Evolutionary conservation across 2,888 invertebrate species (phyloP).

Genomic region (Drosophila lacicola): DNA sequence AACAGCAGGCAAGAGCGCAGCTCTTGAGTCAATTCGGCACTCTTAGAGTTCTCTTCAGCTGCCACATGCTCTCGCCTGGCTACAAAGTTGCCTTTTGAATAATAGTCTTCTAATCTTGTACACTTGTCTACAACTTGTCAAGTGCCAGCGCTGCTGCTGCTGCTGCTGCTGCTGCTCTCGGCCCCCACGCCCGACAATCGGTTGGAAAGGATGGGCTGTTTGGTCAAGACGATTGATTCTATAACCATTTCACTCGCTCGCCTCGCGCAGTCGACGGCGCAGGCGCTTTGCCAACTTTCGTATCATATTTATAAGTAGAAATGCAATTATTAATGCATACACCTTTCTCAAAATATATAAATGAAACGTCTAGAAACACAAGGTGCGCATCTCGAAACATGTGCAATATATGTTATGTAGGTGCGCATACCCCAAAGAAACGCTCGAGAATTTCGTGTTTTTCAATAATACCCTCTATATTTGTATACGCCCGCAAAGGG

Average conservation of each 20-base stretch:
- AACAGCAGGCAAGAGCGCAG: background rate
- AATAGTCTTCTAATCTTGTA: slow-evolving; percentile 60
- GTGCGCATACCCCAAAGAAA: slow-evolving; percentile 39
- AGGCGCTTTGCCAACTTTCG: slow-evolving; percentile 50
- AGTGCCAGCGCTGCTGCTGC: slow-evolving; percentile 38
- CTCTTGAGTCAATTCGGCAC: slow-evolving; percentile 45
- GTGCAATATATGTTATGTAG: slow-evolving; percentile 19
- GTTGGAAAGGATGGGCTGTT: slow-evolving; percentile 45
- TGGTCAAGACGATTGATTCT: slow-evolving; percentile 13
- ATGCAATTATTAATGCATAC: slow-evolving; percentile 66
- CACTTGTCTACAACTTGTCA: slow-evolving; percentile 66
- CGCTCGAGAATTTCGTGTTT: slow-evolving; percentile 41
- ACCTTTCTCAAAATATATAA: slow-evolving; percentile 37
- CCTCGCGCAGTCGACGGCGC: slow-evolving; percentile 37
- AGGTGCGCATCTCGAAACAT: slow-evolving; percentile 35
- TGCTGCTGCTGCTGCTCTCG: slow-evolving; percentile 22
- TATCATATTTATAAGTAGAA: slow-evolving; percentile 71
- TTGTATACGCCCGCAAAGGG: background rate
- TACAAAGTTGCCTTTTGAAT: slow-evolving; percentile 63
- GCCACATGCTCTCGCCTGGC: slow-evolving; percentile 9
- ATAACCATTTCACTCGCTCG: slow-evolving; percentile 52
- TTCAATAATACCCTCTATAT: slow-evolving; percentile 35
- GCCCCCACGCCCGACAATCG: slow-evolving; percentile 11
- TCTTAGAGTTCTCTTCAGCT: slow-evolving; percentile 6
- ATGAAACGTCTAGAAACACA: slow-evolving; percentile 31